Conservation (phyloP, 2,113 vertebrate genomes). For the Aythya baeri region DNA sequence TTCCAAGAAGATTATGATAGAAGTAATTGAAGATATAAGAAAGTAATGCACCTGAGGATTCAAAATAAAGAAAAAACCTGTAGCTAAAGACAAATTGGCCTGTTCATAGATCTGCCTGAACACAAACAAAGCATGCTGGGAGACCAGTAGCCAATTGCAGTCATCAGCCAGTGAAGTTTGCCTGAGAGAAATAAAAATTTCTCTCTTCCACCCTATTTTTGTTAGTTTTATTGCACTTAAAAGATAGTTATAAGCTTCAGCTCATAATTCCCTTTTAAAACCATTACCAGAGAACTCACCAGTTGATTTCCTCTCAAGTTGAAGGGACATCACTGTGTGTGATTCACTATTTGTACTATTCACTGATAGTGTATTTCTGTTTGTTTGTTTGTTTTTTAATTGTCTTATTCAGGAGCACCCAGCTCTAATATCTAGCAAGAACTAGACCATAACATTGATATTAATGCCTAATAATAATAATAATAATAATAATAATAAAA, state of each 20-base stretch:
- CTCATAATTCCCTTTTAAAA: neutral
- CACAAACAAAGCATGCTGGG: neutral
- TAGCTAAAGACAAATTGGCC: neutral
- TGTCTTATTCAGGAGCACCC: neutral
- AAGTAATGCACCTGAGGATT: neutral
- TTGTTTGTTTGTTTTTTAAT: neutral
- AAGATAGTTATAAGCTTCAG: neutral
- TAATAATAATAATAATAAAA: neutral
- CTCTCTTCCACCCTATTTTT: neutral
- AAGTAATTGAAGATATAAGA: neutral
- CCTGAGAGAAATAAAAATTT: neutral
- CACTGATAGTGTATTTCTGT: fast-evolving
- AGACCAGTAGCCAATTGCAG: neutral
- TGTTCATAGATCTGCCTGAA: neutral
- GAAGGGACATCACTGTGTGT: neutral
- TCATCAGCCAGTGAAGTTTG: neutral
- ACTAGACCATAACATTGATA: neutral
- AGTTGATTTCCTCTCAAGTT: neutral
- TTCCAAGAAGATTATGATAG: neutral
- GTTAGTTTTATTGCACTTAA: neutral
- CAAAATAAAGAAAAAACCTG: neutral
- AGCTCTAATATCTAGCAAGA: neutral
- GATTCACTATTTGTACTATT: neutral
- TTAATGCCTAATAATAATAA: neutral
- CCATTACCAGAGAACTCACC: neutral